These are phyloP conservation scores for Mesocentrotus franciscanus DNA, from an alignment of 53 echinoderm and acorn worm species.

Conservation along the genomic window DNA sequence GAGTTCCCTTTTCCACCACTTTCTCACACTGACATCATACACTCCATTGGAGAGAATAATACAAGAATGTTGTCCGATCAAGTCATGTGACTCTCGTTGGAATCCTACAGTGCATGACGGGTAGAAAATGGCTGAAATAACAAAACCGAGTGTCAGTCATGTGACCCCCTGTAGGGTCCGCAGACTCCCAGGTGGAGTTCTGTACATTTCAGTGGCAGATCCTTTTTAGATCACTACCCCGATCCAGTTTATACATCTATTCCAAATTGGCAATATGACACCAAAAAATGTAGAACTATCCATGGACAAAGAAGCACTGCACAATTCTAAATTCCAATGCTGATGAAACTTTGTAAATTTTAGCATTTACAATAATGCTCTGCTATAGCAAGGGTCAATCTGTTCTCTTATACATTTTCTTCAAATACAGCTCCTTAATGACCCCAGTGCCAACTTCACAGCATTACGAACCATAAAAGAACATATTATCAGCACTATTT, in stretches of 20 bases:
- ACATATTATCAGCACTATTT: neutral
- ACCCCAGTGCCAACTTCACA: neutral
- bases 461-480: neutral
- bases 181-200: conserved; percentile 47
- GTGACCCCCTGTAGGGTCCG: conserved; percentile 30
- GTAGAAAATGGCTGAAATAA: conserved; percentile 68
- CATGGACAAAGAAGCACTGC: neutral
- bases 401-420: neutral
- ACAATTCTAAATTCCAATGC: neutral
- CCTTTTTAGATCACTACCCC: neutral
- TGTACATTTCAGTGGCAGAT: neutral
- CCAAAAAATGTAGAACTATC: neutral
- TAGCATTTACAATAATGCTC: too few species aligned
- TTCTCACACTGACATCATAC: conserved; percentile 31
- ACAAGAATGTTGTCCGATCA: conserved; percentile 19
- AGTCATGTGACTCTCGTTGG: conserved; percentile 58
- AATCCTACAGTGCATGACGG: conserved; percentile 59
- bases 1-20: neutral
- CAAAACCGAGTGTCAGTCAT: conserved; percentile 65
- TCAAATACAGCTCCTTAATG: neutral
- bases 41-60: conserved; percentile 13
- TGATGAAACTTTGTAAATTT: neutral
- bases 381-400: too few species aligned
- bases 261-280: conserved; percentile 17
- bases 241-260: neutral